phyloP scores from a whole-genome alignment of 1,140 invertebrate genomes.

The Coenobita brevimanus region DNA sequence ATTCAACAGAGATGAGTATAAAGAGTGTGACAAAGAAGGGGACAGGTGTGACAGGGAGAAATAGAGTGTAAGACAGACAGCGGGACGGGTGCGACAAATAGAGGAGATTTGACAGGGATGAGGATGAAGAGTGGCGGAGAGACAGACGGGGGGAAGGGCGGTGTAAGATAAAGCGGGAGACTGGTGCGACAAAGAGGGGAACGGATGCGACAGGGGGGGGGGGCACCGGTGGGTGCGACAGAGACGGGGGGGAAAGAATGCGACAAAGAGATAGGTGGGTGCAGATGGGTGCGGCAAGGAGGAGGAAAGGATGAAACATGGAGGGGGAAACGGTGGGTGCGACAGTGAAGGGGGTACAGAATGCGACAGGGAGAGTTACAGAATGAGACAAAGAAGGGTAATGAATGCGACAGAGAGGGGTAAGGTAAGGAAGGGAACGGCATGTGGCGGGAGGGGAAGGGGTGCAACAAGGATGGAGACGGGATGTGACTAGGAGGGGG shows the following conservation, averaged over 20 bases:
- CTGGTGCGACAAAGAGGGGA: neutral
- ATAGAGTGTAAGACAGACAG: neutral
- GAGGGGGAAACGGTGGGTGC: neutral
- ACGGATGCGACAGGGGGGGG: neutral
- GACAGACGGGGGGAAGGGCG: neutral
- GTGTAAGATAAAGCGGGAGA: neutral
- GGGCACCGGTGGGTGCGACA: neutral
- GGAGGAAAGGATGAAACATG: neutral
- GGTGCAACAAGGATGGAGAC: neutral
- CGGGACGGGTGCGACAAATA: neutral
- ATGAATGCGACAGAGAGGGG: neutral
- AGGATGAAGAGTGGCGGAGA: neutral
- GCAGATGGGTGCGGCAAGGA: neutral
- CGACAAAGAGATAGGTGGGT: neutral
- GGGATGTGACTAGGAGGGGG: neutral
- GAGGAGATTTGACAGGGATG: neutral
- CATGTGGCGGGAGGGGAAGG: no score
- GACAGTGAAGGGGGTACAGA: neutral
- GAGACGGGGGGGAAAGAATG: conserved; percentile 1
- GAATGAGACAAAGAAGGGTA: neutral
- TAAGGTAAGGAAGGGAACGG: neutral
- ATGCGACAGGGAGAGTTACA: neutral
- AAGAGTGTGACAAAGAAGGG: neutral
- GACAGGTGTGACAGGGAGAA: neutral
- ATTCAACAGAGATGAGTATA: no score